Percentiles rank a stretch among this genome's conserved stretches.
These are phyloP conservation scores for Protosalanx chinensis DNA, from an alignment of 2,797 vertebrate genomes.

Conservation along the genomic window DNA sequence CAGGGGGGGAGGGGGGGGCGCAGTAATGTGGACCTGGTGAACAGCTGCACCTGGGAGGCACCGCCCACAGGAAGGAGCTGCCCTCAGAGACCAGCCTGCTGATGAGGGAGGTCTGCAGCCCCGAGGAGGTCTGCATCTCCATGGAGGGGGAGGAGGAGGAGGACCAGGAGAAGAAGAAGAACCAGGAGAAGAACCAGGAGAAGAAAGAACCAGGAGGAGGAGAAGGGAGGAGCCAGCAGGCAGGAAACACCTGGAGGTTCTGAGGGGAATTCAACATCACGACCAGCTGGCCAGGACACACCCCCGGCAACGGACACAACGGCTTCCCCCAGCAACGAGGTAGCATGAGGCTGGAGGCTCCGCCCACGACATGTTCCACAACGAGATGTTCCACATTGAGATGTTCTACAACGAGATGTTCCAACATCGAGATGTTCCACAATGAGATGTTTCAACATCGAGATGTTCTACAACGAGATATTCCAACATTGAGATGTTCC, in stretches of 20 bases:
- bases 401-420: no score
- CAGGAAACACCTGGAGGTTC: not conserved
- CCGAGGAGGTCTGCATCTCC: slow-evolving; percentile 5
- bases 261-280: not conserved
- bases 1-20: not conserved
- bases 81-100: slow-evolving; percentile 44
- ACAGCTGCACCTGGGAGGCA: slow-evolving; percentile 29
- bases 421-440: no score
- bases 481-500: no score
- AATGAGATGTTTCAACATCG: no score
- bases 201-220: no score
- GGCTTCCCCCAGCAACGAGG: slow-evolving; percentile 21
- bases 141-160: not conserved
- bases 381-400: no score
- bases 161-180: not conserved
- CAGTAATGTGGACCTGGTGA: slow-evolving; percentile 32
- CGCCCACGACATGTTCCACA: no score
- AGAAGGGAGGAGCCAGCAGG: not conserved
- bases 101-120: slow-evolving; percentile 40
- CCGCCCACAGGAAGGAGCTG: not conserved
- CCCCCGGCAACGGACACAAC: slow-evolving; percentile 6
- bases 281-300: slow-evolving; percentile 20
- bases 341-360: not conserved
- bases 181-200: slow-evolving; percentile 13
- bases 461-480: no score